phyloP scores from a whole-genome alignment of 2,797 vertebrate genomes.

The Melanotaenia parkinsoni region DNA sequence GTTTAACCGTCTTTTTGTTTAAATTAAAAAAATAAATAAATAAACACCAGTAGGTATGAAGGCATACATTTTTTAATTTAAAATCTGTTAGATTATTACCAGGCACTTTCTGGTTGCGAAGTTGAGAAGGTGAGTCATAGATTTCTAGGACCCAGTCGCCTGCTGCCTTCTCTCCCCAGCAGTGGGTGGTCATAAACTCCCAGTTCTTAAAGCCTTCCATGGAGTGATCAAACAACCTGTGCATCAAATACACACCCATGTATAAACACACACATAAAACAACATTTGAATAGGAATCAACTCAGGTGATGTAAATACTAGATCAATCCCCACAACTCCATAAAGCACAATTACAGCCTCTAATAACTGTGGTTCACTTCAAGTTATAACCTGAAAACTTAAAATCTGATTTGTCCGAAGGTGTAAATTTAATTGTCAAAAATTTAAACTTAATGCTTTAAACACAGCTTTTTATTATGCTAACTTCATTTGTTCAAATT shows the following conservation, averaged over 20 bases:
- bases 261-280: slow-evolving; percentile 28
- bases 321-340: slow-evolving; percentile 34
- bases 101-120: slow-evolving; percentile 97
- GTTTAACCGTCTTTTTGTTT: neutral
- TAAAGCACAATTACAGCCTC: slow-evolving; percentile 26
- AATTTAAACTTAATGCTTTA: neutral
- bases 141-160: slow-evolving; percentile 99
- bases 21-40: neutral
- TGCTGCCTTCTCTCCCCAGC: slow-evolving; percentile 97
- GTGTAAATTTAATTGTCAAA: neutral
- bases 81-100: slow-evolving; percentile 74
- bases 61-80: neutral
- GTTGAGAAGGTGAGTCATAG: slow-evolving; percentile 95
- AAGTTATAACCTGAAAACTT: neutral
- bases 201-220: slow-evolving; percentile 99
- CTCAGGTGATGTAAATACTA: slow-evolving; percentile 35
- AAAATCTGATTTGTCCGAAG: slow-evolving; percentile 5
- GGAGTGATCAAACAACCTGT: slow-evolving; percentile 97
- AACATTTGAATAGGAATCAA: slow-evolving; percentile 38
- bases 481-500: neutral
- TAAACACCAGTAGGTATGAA: neutral
- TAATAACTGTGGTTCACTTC: slow-evolving; percentile 31
- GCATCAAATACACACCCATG: slow-evolving; percentile 39
- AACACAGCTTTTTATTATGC: neutral
- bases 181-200: slow-evolving; percentile 99